Conservation (phyloP, 2,888 invertebrate genomes). For the Idaea straminata region DNA sequence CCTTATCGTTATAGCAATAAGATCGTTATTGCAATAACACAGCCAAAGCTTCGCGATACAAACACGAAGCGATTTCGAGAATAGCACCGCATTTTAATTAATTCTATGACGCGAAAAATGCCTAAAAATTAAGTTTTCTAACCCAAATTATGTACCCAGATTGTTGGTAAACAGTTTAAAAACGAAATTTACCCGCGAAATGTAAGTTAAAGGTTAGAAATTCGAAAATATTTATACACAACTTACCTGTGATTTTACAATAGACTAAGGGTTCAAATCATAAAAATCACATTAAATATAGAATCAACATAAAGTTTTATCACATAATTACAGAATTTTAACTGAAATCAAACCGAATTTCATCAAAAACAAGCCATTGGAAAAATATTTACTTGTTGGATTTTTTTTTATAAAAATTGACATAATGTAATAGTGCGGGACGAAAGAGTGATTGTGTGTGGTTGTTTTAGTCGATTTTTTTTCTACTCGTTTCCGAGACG, state of each 20-base stretch:
- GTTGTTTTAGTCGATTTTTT: background rate
- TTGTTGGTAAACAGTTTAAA: conserved; percentile 36
- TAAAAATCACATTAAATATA: conserved; percentile 5
- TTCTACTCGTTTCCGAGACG: too few species aligned
- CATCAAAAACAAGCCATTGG: conserved; percentile 18
- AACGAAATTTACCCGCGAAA: conserved; percentile 49
- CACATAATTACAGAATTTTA: conserved; percentile 14
- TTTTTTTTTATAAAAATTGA: conserved; percentile 21
- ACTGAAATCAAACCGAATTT: conserved; percentile 8
- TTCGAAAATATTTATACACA: conserved; percentile 22
- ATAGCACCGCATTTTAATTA: conserved; percentile 55
- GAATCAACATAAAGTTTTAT: conserved; percentile 16
- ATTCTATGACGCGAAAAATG: conserved; percentile 40
- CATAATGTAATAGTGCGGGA: conserved; percentile 15
- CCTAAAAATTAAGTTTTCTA: conserved; percentile 17
- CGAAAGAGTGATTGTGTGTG: background rate
- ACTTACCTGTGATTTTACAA: conserved; percentile 35
- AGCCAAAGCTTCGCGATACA: conserved; percentile 31
- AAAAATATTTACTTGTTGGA: conserved; percentile 24
- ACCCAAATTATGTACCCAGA: conserved; percentile 15
- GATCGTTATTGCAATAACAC: conserved; percentile 42
- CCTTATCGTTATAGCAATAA: conserved; percentile 41
- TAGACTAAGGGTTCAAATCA: background rate
- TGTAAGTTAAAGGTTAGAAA: conserved; percentile 43
- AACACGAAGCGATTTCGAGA: conserved; percentile 52